These are phyloP conservation scores for Sacculina carcini DNA, from an alignment of 2,888 invertebrate genomes.

Conservation along the genomic window DNA sequence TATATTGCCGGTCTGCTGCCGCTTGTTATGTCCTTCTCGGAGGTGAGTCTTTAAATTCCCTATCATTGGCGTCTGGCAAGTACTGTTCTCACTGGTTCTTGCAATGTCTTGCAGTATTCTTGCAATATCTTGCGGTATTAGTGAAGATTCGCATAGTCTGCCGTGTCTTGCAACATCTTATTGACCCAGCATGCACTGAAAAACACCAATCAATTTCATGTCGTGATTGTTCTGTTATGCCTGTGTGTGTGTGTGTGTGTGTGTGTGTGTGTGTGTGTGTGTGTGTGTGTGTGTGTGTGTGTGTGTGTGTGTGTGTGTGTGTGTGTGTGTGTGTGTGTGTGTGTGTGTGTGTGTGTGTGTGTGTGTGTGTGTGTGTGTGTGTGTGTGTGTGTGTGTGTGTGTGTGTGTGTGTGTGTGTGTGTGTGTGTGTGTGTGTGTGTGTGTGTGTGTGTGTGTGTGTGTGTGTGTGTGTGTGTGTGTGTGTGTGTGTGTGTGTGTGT, in stretches of 20 bases:
- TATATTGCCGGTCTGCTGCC: conserved; percentile 88
- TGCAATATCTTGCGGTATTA: background rate
- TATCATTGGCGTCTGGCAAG: too few relatives aligned
- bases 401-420: background rate
- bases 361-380: background rate
- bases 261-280: background rate
- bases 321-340: background rate
- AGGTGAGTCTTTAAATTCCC: conserved; percentile 33
- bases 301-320: background rate
- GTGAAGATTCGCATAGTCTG: too few relatives aligned
- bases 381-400: background rate
- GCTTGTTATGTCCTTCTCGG: conserved; percentile 71
- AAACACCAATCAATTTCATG: background rate
- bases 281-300: background rate
- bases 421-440: background rate
- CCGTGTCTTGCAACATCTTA: too few relatives aligned
- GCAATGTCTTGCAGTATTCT: background rate
- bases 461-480: background rate
- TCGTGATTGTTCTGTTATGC: background rate
- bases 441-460: background rate
- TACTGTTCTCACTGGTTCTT: background rate
- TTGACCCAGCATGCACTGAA: background rate
- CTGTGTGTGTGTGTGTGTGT: background rate
- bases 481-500: background rate
- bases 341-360: background rate